A percentile compares a stretch with the other conserved stretches of the same genome.
phyloP scores from a whole-genome alignment of 2,888 invertebrate genomes.

The Siphonodentalium dalli region DNA sequence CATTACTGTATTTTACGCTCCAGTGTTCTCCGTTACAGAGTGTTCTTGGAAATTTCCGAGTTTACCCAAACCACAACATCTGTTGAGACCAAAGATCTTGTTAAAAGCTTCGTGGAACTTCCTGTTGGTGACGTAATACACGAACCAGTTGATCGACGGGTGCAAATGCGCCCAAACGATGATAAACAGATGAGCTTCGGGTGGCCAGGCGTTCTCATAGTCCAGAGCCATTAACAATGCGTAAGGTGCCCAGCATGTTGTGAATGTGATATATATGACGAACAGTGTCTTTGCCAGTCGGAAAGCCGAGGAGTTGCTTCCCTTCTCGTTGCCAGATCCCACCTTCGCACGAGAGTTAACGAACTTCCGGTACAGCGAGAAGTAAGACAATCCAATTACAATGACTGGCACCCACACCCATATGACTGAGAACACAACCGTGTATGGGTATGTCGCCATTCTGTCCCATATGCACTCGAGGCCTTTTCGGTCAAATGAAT shows the following conservation, averaged over 20 bases:
- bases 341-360: too few species aligned
- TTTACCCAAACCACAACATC: too few species aligned
- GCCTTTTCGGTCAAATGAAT: slow-evolving; percentile 41
- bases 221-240: slow-evolving; percentile 23
- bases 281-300: slow-evolving; percentile 24
- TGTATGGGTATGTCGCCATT: slow-evolving; percentile 40
- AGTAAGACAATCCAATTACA: slow-evolving; percentile 37
- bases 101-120: slow-evolving; percentile 4
- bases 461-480: slow-evolving; percentile 49
- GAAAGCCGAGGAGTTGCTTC: too few species aligned
- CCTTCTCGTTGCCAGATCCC: too few species aligned
- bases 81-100: background rate
- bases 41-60: too few species aligned
- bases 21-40: too few species aligned
- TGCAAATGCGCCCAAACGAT: slow-evolving; percentile 2
- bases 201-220: slow-evolving; percentile 20
- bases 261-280: slow-evolving; percentile 28
- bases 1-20: too few species aligned
- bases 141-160: slow-evolving; percentile 4
- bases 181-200: slow-evolving; percentile 20
- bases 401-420: slow-evolving; percentile 42
- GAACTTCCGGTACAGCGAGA: too few species aligned
- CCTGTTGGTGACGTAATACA: slow-evolving; percentile 5
- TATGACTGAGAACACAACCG: slow-evolving; percentile 40
- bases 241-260: slow-evolving; percentile 31